Base-by-base conservation (phyloP, 2,113 vertebrate genomes). In the Apaloderma vittatum region DNA sequence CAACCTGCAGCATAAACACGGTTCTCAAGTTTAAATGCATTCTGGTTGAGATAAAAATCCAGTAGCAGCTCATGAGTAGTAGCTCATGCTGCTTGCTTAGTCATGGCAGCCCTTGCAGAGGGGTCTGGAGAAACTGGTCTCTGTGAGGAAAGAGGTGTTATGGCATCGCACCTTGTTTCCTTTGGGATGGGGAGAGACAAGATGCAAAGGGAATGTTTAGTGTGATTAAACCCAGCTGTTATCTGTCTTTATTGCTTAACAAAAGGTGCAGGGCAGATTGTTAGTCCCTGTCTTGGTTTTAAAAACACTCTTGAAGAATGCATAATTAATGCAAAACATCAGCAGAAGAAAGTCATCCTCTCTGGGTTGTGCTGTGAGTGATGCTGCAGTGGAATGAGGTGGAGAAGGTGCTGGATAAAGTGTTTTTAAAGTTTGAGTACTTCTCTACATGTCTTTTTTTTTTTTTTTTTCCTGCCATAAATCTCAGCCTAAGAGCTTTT, bases 21-120 rank as follows among this genome's bases (percentile, higher is more conserved):
- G 52, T 89, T 97, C 88, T 92, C 45, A 93, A 96, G 88, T 97
- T 96, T 93, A 97, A 96, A 97, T 96, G 93, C 97, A 92, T 96
- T 97, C 90, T 89, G 74, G 89, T 78, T 48, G 78, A 97, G 93
- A 96, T 93, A 97, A 96, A 94, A 95, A 94, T 87, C 92, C 94
- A 27, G 70, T 75, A 80, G 75, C 88, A 96, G 77, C 88, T 96
- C 43, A 51, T 84, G n/a, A n/a, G n/a, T n/a, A n/a, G n/a, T 96
- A 82, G 92, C 74, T 93, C 32, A 29, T 80, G 63, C 70, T 86
- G 57, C 94, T 91, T 94, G 96, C 97, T 98, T 97, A 97, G 97
- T 98, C 97, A 97, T 81, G n/a, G 68, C 91, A 95, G 76, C 57
- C 37, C 82, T 86, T 97, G 97, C 93, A 70, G n/a, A 79, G 34